Evolutionary conservation across 2,888 invertebrate species (phyloP).

Genomic region (Plagiodera versicolora): DNA sequence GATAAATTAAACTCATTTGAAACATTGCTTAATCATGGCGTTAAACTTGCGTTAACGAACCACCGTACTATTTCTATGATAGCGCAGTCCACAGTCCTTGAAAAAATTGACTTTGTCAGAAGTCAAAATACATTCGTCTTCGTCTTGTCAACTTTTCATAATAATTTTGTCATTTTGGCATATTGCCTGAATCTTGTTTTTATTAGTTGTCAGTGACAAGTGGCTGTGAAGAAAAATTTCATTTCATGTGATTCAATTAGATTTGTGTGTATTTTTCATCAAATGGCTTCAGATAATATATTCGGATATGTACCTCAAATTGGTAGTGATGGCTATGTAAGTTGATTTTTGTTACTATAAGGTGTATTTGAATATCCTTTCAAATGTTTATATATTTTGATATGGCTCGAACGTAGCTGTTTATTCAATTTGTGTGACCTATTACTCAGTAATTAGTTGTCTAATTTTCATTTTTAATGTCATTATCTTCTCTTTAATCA

Average conservation of each 20-base stretch:
- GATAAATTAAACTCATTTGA: too few relatives aligned
- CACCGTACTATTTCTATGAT: background rate
- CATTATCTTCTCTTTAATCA: background rate
- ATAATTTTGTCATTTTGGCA: too few relatives aligned
- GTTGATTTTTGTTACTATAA: constrained; percentile 31
- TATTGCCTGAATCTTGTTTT: constrained; percentile 16
- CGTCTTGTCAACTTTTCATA: too few relatives aligned
- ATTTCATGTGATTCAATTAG: constrained; percentile 28
- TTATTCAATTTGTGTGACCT: background rate
- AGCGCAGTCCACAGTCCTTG: too few relatives aligned
- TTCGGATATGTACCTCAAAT: constrained; percentile 53
- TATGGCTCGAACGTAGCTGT: too few relatives aligned
- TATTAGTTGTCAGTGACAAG: background rate
- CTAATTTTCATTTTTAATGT: background rate
- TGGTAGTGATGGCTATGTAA: constrained; percentile 52
- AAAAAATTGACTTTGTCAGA: too few relatives aligned
- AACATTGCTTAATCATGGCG: too few relatives aligned
- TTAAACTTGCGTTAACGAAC: too few relatives aligned
- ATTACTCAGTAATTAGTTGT: background rate
- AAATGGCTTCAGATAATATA: constrained; percentile 54
- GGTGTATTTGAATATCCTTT: background rate
- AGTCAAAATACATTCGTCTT: too few relatives aligned
- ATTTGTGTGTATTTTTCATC: constrained; percentile 27
- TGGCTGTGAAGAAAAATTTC: constrained; percentile 30
- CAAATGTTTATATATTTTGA: background rate